These are phyloP conservation scores for Macropis europaea DNA, from an alignment of 2,888 invertebrate genomes.

Conservation along the genomic window DNA sequence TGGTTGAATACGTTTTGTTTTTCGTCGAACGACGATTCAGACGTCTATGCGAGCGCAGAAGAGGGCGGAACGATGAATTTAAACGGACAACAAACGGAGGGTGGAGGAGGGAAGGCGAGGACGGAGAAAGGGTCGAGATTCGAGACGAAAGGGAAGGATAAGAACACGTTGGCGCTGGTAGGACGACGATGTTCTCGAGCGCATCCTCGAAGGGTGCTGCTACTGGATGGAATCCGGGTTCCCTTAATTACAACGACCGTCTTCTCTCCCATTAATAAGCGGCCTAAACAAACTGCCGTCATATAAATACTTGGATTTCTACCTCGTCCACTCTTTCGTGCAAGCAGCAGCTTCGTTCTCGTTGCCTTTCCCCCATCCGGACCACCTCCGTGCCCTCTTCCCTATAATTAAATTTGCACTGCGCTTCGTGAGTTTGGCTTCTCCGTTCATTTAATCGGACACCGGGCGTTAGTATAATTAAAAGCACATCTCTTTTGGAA, in stretches of 20 bases:
- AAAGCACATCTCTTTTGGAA: constrained; percentile 76
- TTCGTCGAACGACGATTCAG: constrained; percentile 51
- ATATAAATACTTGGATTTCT: constrained; percentile 76
- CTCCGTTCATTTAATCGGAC: constrained; percentile 76
- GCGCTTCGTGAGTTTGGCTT: constrained; percentile 69
- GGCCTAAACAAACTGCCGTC: constrained; percentile 75
- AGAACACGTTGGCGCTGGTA: constrained; percentile 37
- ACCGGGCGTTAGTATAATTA: constrained; percentile 75
- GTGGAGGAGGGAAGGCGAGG: background rate
- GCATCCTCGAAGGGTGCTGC: constrained; percentile 50
- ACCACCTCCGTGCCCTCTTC: constrained; percentile 52
- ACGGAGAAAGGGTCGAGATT: constrained; percentile 2
- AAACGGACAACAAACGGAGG: constrained; percentile 22
- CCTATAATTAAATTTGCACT: constrained; percentile 77
- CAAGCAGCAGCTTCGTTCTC: constrained; percentile 27
- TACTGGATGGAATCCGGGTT: constrained; percentile 68
- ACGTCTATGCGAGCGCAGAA: constrained; percentile 31
- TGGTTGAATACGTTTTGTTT: constrained; percentile 59
- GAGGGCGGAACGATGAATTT: constrained; percentile 41
- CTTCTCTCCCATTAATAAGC: constrained; percentile 76
- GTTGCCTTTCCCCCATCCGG: constrained; percentile 31
- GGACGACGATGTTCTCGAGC: constrained; percentile 42
- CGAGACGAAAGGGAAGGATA: constrained; percentile 41
- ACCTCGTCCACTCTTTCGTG: constrained; percentile 48
- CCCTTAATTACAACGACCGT: constrained; percentile 75